Evolutionary conservation across 1,140 invertebrate species (phyloP).

Genomic region (Ips typographus): DNA sequence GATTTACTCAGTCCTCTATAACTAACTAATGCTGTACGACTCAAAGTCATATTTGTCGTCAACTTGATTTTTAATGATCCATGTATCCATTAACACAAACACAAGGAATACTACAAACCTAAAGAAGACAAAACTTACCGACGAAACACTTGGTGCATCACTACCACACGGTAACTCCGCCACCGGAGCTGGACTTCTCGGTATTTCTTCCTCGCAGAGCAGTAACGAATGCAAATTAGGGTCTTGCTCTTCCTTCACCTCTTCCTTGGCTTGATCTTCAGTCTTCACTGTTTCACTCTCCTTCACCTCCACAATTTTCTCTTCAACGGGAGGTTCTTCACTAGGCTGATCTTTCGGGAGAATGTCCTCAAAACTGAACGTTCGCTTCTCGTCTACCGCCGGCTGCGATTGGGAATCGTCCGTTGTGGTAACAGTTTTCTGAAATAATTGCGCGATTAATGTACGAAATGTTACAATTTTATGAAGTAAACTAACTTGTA

Average conservation of each 20-base stretch:
- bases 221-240: constrained; percentile 59
- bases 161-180: constrained; percentile 52
- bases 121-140: constrained; percentile 12
- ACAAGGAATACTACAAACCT: no score
- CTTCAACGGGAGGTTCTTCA: constrained; percentile 7
- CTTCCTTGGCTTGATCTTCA: background rate
- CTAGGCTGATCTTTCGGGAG: constrained; percentile 43
- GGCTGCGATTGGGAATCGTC: constrained; percentile 44
- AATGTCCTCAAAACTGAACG: constrained; percentile 46
- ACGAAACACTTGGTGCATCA: constrained; percentile 9
- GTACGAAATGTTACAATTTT: background rate
- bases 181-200: constrained; percentile 76
- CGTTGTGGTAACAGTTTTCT: constrained; percentile 31
- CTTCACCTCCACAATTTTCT: constrained; percentile 10
- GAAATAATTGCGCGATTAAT: background rate
- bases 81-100: no score
- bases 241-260: constrained; percentile 45
- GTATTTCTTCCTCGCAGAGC: constrained; percentile 86
- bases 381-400: constrained; percentile 33
- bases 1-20: no score
- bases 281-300: background rate
- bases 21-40: no score
- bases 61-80: no score
- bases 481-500: background rate
- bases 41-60: no score